A percentile compares a stretch with the other conserved stretches of the same genome.
phyloP scores from a whole-genome alignment of 2,888 invertebrate genomes.

The Xanthorhoe spadicearia region DNA sequence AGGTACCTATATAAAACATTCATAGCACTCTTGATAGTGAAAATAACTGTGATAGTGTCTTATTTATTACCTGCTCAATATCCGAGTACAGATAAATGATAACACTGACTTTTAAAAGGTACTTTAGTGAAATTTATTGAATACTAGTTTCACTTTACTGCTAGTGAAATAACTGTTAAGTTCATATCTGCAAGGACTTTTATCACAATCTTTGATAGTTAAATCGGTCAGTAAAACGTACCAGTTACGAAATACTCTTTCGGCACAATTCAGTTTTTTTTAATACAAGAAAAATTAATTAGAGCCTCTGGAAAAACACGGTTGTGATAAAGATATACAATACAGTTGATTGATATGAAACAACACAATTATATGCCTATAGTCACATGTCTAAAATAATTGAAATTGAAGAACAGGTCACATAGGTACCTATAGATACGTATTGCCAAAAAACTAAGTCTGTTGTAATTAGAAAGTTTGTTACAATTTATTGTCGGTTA shows the following conservation, averaged over 20 bases:
- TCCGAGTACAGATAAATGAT: not conserved
- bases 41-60: conserved; percentile 5
- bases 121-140: not conserved
- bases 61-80: not conserved
- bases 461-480: conserved; percentile 66
- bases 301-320: no score
- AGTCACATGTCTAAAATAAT: conserved; percentile 7
- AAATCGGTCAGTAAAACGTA: not conserved
- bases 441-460: conserved; percentile 54
- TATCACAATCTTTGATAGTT: not conserved
- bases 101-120: conserved; percentile 3
- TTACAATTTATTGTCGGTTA: conserved; percentile 67
- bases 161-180: not conserved
- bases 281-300: no score
- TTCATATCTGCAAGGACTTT: not conserved
- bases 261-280: no score
- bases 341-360: no score
- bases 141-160: not conserved
- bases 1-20: conserved; percentile 4
- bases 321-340: no score
- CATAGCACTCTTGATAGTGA: conserved; percentile 1
- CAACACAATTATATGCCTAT: not conserved
- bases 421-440: no score
- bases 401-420: conserved; percentile 36
- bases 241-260: not conserved